Conservation (phyloP, 92 coral and sea anemone species). For the Epizoanthus scotinus region DNA sequence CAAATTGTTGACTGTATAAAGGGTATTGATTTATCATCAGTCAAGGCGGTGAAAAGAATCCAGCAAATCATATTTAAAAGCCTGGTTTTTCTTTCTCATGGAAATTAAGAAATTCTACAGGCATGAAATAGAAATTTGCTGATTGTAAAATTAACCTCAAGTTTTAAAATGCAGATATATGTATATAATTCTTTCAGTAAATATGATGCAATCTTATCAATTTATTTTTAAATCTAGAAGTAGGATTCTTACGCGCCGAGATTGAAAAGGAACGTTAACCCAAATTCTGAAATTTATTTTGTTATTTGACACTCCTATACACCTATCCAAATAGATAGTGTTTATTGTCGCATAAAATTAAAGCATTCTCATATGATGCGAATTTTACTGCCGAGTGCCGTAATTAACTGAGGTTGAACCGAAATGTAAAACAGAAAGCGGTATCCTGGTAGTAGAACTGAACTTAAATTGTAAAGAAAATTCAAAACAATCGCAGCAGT, state of each 20-base stretch:
- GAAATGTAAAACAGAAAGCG: not conserved
- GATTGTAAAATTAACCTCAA: not conserved
- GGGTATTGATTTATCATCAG: not conserved
- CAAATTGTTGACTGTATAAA: not conserved
- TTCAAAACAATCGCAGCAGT: not conserved
- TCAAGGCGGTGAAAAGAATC: not conserved
- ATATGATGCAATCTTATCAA: not conserved
- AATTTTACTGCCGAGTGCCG: not conserved
- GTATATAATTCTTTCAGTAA: not conserved
- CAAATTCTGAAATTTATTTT: not conserved
- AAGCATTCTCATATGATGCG: not conserved
- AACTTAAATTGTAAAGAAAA: not conserved
- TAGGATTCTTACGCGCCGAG: not conserved
- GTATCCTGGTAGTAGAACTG: not conserved
- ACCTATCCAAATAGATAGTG: not conserved
- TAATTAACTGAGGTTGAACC: not conserved
- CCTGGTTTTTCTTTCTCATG: not conserved
- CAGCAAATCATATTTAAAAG: not conserved
- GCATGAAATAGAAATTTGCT: not conserved
- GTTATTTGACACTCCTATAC: not conserved
- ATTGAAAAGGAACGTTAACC: not conserved
- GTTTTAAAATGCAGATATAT: not conserved
- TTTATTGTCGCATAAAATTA: not conserved
- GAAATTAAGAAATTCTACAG: conserved; percentile 14
- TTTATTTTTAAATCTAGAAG: not conserved